Conservation (phyloP, 1,140 invertebrate genomes). For the Condylostylus longicornis region DNA sequence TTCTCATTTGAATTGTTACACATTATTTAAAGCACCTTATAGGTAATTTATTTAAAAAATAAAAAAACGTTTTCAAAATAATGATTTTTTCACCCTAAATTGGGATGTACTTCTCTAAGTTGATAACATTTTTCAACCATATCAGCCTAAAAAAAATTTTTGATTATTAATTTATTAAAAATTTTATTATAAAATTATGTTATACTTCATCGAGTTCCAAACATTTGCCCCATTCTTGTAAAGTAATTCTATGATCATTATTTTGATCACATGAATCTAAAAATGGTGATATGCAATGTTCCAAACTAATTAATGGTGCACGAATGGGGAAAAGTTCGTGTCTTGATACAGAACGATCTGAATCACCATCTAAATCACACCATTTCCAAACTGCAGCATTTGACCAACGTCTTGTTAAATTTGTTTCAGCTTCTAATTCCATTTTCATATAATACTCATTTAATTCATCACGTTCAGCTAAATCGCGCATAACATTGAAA, state of each 20-base stretch:
- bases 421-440: constrained; percentile 76
- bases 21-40: no score
- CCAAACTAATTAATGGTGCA: constrained; percentile 78
- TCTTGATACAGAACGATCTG: constrained; percentile 67
- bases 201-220: constrained; percentile 68
- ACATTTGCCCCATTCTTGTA: constrained; percentile 85
- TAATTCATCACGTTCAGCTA: constrained; percentile 77
- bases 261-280: constrained; percentile 75
- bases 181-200: constrained; percentile 7
- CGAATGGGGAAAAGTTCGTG: constrained; percentile 90
- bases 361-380: constrained; percentile 82
- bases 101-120: no score
- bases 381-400: constrained; percentile 94
- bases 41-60: no score
- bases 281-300: constrained; percentile 91
- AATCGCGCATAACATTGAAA: constrained; percentile 88
- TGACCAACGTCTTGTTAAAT: constrained; percentile 66
- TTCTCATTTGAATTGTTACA: no score
- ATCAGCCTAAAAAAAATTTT: constrained; percentile 15
- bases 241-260: constrained; percentile 73
- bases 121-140: constrained; percentile 26
- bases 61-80: no score
- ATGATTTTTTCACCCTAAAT: no score
- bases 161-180: constrained; percentile 3
- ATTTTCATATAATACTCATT: constrained; percentile 69